Conservation (phyloP, 2,113 vertebrate genomes). For the Calyptommatus sinebrachiatus region DNA sequence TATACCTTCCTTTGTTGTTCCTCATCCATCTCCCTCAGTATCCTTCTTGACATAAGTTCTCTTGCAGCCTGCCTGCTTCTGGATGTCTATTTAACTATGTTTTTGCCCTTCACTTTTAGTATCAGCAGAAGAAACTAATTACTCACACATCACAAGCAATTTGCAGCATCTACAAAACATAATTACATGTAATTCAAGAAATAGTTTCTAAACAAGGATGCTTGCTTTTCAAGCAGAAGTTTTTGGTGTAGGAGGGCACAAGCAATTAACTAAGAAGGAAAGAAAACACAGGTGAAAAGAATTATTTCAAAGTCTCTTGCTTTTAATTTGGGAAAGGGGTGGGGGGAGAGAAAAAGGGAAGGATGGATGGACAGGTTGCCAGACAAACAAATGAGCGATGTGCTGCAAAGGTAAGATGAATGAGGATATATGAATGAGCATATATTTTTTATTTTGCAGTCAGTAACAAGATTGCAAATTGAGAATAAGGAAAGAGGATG, state of each 20-base stretch:
- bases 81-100: neutral
- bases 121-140: slow-evolving; percentile 21
- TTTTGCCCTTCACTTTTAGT: neutral
- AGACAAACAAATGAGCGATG: too few species aligned
- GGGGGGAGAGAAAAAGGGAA: neutral
- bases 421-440: neutral
- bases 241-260: neutral
- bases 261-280: neutral
- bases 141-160: slow-evolving; percentile 19
- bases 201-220: neutral
- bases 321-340: neutral
- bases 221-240: fast-evolving
- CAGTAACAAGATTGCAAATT: neutral
- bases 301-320: fast-evolving
- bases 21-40: neutral
- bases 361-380: too few species aligned
- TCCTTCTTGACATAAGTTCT: too few species aligned
- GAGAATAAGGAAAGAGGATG: neutral
- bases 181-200: slow-evolving; percentile 37
- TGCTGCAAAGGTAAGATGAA: neutral
- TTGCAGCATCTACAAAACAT: slow-evolving; percentile 17
- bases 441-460: neutral
- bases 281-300: fast-evolving
- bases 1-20: neutral
- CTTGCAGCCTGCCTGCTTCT: fast-evolving